These are phyloP conservation scores for Drosophila sproati DNA, from an alignment of 1,140 invertebrate genomes.

Conservation along the genomic window DNA sequence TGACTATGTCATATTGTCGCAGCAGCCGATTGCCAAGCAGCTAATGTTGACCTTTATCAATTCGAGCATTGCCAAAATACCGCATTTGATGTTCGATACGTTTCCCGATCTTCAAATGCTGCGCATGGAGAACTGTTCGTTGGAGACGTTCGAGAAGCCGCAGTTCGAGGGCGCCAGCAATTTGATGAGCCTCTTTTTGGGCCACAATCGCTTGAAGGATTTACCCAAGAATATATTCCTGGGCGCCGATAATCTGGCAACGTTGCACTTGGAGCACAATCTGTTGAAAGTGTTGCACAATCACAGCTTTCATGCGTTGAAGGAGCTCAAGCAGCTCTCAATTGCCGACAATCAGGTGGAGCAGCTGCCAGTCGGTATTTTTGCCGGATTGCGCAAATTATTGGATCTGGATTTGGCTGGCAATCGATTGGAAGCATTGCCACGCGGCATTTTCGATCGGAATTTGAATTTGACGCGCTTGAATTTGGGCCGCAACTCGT, in stretches of 20 bases:
- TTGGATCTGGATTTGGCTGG: constrained; percentile 71
- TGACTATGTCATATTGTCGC: constrained; percentile 80
- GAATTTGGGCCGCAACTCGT: constrained; percentile 64
- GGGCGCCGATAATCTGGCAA: constrained; percentile 76
- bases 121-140: constrained; percentile 79
- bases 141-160: constrained; percentile 77
- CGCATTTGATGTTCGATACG: constrained; percentile 79
- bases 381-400: constrained; percentile 66
- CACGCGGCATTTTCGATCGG: constrained; percentile 72
- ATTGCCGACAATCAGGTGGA: constrained; percentile 69
- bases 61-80: constrained; percentile 79
- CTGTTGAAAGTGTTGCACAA: constrained; percentile 63
- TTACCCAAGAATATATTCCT: constrained; percentile 82
- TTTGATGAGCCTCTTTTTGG: constrained; percentile 75
- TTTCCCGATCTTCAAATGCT: constrained; percentile 80
- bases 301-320: constrained; percentile 72
- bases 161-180: constrained; percentile 83
- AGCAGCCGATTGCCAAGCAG: constrained; percentile 66
- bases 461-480: constrained; percentile 73
- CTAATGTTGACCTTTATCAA: constrained; percentile 74
- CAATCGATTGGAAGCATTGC: constrained; percentile 62
- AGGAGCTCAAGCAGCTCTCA: constrained; percentile 72
- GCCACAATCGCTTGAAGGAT: constrained; percentile 69
- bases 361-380: constrained; percentile 61
- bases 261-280: constrained; percentile 63